phyloP scores from a whole-genome alignment of 2,797 vertebrate genomes.

The Selene dorsalis region DNA sequence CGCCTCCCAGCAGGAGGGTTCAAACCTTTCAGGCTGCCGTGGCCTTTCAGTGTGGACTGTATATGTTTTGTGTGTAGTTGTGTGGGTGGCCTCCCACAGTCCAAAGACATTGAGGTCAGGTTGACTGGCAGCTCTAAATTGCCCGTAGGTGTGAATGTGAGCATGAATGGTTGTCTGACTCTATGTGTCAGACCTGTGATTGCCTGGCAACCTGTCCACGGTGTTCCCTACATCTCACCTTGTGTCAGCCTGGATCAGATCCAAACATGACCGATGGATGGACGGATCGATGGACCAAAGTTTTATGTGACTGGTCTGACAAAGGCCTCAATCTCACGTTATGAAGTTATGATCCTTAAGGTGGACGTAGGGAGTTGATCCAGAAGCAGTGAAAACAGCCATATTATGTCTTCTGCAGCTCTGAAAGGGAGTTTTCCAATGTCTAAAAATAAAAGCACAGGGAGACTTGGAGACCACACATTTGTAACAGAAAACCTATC shows the following conservation, averaged over 20 bases:
- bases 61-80: neutral
- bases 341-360: neutral
- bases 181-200: neutral
- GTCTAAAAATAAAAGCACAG: neutral
- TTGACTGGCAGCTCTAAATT: slow-evolving; percentile 1
- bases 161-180: slow-evolving; percentile 6
- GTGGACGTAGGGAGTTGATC: neutral
- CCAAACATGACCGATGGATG: neutral
- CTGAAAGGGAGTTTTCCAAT: neutral
- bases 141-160: slow-evolving; percentile 1
- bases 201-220: slow-evolving; percentile 1
- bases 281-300: neutral
- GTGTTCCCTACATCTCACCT: too few relatives aligned
- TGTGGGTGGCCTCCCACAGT: slow-evolving; percentile 9
- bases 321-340: neutral
- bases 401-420: neutral
- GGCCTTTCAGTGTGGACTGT: neutral
- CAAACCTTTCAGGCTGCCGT: too few relatives aligned
- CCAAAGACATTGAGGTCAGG: slow-evolving; percentile 5
- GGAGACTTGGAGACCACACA: neutral
- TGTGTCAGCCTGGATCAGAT: too few relatives aligned
- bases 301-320: neutral
- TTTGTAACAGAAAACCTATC: neutral
- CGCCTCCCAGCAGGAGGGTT: neutral
- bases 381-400: neutral